A percentile compares a stretch with the other conserved stretches of the same genome.
These are phyloP conservation scores for Eulemur albifrons DNA, from an alignment of 2,797 vertebrate species.

Conservation along the genomic window DNA sequence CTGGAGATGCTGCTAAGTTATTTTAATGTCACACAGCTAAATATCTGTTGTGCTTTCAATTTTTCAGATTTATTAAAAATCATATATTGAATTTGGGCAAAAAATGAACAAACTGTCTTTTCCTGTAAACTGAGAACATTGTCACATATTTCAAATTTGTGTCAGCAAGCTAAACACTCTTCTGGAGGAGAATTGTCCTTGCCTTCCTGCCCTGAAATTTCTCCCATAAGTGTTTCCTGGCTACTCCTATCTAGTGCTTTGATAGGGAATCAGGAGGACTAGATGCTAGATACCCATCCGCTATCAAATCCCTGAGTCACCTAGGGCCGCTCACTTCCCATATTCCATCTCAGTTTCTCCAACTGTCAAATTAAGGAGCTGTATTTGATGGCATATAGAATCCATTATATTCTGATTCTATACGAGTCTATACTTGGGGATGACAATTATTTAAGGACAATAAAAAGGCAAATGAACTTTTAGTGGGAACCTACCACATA, in stretches of 20 bases:
- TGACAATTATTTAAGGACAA: not conserved
- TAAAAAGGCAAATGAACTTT: not conserved
- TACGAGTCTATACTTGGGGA: not conserved
- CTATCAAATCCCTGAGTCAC: not conserved
- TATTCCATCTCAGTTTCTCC: not conserved
- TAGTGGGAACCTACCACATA: not conserved
- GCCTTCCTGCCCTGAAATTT: not conserved
- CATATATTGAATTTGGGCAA: not conserved
- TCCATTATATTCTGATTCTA: not conserved
- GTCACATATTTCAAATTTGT: not conserved
- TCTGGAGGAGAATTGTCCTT: not conserved
- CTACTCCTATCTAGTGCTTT: not conserved
- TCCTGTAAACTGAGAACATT: not conserved
- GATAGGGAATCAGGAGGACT: not conserved
- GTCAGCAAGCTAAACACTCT: not conserved
- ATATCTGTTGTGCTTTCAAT: not conserved
- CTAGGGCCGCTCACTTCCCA: not conserved
- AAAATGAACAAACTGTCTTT: not conserved
- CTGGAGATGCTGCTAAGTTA: not conserved
- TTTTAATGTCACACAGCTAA: not conserved
- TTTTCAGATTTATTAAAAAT: not conserved
- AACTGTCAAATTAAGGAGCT: not conserved
- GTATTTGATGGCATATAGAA: not conserved
- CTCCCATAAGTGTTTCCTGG: not conserved
- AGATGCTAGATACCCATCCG: not conserved